phyloP scores from a whole-genome alignment of 2,888 invertebrate species.

The Buathra laborator region DNA sequence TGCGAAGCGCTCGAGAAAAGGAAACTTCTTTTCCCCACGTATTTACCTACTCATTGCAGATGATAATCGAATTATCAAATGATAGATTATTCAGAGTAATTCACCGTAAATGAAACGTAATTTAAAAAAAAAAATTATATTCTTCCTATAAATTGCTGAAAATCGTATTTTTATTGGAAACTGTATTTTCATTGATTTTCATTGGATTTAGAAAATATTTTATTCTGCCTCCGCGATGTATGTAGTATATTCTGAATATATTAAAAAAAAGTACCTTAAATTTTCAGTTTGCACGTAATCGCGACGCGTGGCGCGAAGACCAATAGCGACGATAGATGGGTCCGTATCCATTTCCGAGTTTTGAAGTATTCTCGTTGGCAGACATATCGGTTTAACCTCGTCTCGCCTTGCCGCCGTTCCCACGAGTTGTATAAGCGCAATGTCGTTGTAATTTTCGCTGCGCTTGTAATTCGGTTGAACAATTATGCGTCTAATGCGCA shows the following conservation, averaged over 20 bases:
- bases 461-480: conserved; percentile 78
- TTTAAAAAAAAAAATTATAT: no score
- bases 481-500: conserved; percentile 73
- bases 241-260: background rate
- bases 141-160: no score
- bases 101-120: no score
- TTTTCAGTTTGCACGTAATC: conserved; percentile 77
- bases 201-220: background rate
- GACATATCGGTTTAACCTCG: conserved; percentile 78
- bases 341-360: conserved; percentile 58
- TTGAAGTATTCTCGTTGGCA: conserved; percentile 75
- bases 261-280: conserved; percentile 73
- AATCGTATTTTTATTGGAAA: no score
- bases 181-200: no score
- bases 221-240: background rate
- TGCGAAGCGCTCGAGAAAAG: background rate
- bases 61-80: no score
- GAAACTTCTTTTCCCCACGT: no score
- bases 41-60: no score
- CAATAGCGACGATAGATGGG: conserved; percentile 75
- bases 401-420: conserved; percentile 69
- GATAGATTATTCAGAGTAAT: no score
- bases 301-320: conserved; percentile 78
- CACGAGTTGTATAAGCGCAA: conserved; percentile 78
- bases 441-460: conserved; percentile 77